Base-by-base conservation (phyloP, 2,797 vertebrate species). In the Amphiprion clarkii region DNA sequence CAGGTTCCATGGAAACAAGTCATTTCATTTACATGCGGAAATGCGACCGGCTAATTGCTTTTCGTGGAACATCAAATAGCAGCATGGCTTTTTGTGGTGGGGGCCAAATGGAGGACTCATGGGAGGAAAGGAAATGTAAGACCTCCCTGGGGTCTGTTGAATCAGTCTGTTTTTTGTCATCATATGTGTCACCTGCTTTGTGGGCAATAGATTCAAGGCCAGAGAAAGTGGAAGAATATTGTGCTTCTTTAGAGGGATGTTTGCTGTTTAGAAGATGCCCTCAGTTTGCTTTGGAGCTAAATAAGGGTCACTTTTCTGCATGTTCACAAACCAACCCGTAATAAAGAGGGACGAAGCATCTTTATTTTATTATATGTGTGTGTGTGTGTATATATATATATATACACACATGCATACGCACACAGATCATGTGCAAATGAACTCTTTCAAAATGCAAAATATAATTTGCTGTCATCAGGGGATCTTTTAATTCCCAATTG, bases 1-100 rank as follows among this genome's bases (percentile, higher is more conserved):
- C 86, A 94, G 93, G 93, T 94, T 93, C 92, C 93, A 87, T 91
- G 91, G 93, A 95, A 95, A 94, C 93, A 92, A 94, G 92, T 92
- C 87, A 92, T 95, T 95, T 93, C 88, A 94, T 94, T 95, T 94
- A 92, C 91, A 93, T 94, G 92, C 72, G 81, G 87, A 94, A 94
- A 91, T 88, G 86, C 67, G 67, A 87, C 71, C 89, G 66, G 88
- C 92, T 95, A 95, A 95, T 95, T 94, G 92, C 88, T 93, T 94
- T 94, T 93, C 67, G 68, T 80, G 69, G 82, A 88, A 92, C 91
- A 93, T 93, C 89, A 92, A 95, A 94, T 92, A 74, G 82, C 81
- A 68, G 73, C 79, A 79, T 86, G 76, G 79, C 81, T 87, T 87
- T 84, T 83, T 90, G 84, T 83, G 86, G 72, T 48, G 76, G 71